Base-by-base conservation (phyloP, 2,888 invertebrate genomes). In the Leucozona laternaria region DNA sequence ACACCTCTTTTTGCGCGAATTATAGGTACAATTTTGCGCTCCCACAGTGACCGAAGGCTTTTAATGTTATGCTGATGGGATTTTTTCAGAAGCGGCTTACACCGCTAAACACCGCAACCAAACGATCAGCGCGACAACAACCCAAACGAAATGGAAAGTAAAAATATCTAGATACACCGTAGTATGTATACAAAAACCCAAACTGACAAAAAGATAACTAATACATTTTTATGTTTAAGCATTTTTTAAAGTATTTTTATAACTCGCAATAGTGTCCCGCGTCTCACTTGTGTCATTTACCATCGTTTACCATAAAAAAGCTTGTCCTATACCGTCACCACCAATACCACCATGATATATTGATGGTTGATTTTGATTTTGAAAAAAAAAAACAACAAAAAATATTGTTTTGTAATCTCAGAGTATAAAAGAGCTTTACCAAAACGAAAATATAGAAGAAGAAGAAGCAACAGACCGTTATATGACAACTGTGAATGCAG, bases 101-200 rank as follows among this genome's bases (percentile, higher is more conserved):
- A 88, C 79, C 86, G 82, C 22, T 70, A 60, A 73, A 31, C 34
- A 53, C 48, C 20, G 15, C 40, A 40, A 45, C 43, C 28, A 43
- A 53, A 71, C 53, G 53, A 53, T 25, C 50, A 58, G 15, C 10
- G 37, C 50, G 22, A 68, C 60, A 53, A n/a, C 62, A 53, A 70
- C 31, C 79, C 31, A 77, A 87, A 79, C 85, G 79, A 87, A 89
- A 88, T 89, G 88, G 89, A 89, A 89, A 89, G 89, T 88, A 89
- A 86, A 88, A 83, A 45, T 77, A 71, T 64, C 64, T 64, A 64
- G 64, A 64, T 45, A 62, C 62, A 40, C 15, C 25, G 70, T 45
- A 58, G 20, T 58, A n/a, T n/a, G n/a, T n/a, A n/a, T n/a, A 82
- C 53, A 40, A 77, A 77, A 76, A 55, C 48, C 58, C 75, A 53